Conservation (phyloP, 2,797 vertebrate species). For the Lophotriccus pileatus region DNA sequence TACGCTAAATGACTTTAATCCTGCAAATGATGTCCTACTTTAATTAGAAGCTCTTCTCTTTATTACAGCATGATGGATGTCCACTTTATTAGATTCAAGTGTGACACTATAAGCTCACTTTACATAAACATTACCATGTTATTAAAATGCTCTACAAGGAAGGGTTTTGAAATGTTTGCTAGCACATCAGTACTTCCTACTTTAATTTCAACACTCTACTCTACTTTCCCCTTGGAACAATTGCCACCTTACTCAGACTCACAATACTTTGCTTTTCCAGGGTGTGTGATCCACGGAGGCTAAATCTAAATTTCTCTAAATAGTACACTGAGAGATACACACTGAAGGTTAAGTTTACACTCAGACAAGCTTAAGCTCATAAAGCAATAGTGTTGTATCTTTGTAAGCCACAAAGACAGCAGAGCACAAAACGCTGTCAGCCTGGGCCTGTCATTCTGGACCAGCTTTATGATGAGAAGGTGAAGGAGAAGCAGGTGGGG, state of each 20-base stretch:
- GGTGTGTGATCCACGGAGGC: background rate
- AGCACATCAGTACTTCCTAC: constrained; percentile 44
- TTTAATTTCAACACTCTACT: constrained; percentile 54
- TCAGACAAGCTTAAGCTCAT: background rate
- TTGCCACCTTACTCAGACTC: background rate
- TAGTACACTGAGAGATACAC: background rate
- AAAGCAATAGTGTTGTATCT: background rate
- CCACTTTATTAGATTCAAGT: constrained; percentile 88
- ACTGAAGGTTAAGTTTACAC: background rate
- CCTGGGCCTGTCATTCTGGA: background rate
- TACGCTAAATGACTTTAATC: constrained; percentile 90
- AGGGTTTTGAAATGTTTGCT: constrained; percentile 58
- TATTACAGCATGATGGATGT: constrained; percentile 84
- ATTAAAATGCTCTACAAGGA: constrained; percentile 73
- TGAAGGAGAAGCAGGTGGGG: background rate
- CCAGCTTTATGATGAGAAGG: constrained; percentile 20
- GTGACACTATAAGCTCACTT: constrained; percentile 82
- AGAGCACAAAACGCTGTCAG: background rate
- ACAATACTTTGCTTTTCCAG: background rate
- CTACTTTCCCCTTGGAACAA: constrained; percentile 26
- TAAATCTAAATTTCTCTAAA: background rate
- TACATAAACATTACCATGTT: constrained; percentile 83
- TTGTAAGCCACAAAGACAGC: background rate
- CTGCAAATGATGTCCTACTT: constrained; percentile 85
- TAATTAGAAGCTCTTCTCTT: constrained; percentile 85